phyloP scores from a whole-genome alignment of 2,888 invertebrate genomes.

The Dryocosmus kuriphilus region DNA sequence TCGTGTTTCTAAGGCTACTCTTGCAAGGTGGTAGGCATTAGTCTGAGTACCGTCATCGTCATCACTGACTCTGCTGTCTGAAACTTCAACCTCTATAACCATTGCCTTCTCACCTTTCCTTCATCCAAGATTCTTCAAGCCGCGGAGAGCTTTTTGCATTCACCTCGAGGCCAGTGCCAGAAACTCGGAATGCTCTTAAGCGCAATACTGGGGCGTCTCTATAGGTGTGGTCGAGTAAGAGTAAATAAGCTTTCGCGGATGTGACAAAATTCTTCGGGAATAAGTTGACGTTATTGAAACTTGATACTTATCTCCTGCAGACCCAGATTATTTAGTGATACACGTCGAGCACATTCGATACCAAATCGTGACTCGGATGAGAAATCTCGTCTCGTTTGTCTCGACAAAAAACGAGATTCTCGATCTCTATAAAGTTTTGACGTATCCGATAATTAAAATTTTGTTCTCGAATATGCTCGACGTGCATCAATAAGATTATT shows the following conservation, averaged over 20 bases:
- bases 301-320: conserved; percentile 10
- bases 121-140: conserved; percentile 46
- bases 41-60: conserved; percentile 68
- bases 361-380: too few species aligned
- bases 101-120: conserved; percentile 44
- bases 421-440: too few species aligned
- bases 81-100: conserved; percentile 58
- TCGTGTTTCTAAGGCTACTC: conserved; percentile 49
- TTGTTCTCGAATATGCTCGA: too few species aligned
- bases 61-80: conserved; percentile 67
- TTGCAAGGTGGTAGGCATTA: conserved; percentile 56
- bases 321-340: too few species aligned
- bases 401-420: too few species aligned
- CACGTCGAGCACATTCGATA: too few species aligned
- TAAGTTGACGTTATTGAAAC: conserved; percentile 35
- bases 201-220: background rate
- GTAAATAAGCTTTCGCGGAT: conserved; percentile 11
- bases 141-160: conserved; percentile 43
- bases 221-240: background rate
- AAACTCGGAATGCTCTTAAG: conserved; percentile 7
- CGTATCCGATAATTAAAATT: too few species aligned
- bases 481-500: too few species aligned
- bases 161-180: background rate
- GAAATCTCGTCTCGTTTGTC: too few species aligned
- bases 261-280: conserved; percentile 23